These are phyloP conservation scores for Neomonachus schauinslandi DNA, from an alignment of 2,113 vertebrate species.

Conservation along the genomic window DNA sequence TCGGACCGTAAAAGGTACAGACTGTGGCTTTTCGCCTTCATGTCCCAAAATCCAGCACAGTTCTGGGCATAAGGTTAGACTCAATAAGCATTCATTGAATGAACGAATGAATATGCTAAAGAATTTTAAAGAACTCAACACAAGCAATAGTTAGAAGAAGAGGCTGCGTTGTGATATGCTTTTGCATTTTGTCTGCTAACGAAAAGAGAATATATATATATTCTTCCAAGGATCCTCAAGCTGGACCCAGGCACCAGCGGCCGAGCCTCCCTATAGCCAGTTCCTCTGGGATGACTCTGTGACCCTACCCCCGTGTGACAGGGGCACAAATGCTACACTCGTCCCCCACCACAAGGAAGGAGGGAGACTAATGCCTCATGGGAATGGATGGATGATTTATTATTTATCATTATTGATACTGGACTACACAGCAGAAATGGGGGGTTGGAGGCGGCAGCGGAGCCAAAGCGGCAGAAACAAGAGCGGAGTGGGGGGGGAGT, in stretches of 20 bases:
- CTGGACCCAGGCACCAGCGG: background rate
- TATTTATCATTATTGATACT: constrained; percentile 54
- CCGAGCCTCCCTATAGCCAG: background rate
- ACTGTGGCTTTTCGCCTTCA: background rate
- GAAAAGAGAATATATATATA: background rate
- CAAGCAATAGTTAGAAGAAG: background rate
- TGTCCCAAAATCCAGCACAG: background rate
- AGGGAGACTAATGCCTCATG: background rate
- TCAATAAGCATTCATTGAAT: background rate
- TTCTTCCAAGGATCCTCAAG: background rate
- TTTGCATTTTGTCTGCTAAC: background rate
- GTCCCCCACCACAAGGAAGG: background rate
- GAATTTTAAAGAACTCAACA: background rate
- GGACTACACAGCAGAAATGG: background rate
- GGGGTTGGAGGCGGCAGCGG: background rate
- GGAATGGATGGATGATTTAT: constrained; percentile 51
- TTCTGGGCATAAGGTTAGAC: background rate
- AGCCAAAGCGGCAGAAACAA: background rate
- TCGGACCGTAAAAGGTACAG: background rate
- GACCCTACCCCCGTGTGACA: background rate
- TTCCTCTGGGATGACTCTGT: background rate
- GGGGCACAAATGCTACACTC: background rate
- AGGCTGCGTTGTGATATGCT: background rate
- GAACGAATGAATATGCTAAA: background rate
- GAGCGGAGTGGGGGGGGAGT: background rate